Base-by-base conservation (phyloP, 1,140 invertebrate species). In the Meloidogyne hapla region DNA sequence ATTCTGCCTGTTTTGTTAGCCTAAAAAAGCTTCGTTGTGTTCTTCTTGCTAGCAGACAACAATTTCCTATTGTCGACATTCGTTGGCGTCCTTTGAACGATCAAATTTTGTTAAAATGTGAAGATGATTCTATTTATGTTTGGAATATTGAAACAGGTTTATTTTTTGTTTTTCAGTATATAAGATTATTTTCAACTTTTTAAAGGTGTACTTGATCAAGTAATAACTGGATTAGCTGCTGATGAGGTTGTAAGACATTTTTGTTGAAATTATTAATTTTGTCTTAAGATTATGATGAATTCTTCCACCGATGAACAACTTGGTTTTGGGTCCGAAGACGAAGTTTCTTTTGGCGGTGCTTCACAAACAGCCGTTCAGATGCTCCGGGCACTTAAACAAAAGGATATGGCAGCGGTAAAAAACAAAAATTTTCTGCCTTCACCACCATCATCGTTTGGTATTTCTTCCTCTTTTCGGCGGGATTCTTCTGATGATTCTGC, bases 91-190 rank as follows among this genome's bases (percentile, higher is more conserved):
- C 96, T 0, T 90, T 95, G 2, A 96, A 99, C 88, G 96, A 99
- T 87, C 99, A 98, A 86, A 94, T 99, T 91, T 93, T 99, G 79
- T 93, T 98, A 21, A 94, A 94, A n/a, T 97, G 95, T 87, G 93
- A 94, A 13, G 96, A 99, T 89, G 95, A 95, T 18, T 94, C 94
- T 8, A 94, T 98, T 12, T 97, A 98, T 88, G 94, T 98, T 1
- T 99, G 96, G 96, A 95, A 99, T 90, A 98, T 99, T 95, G 96
- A 99, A 89, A 99, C 96, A 64, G 95, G 91, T 91, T 38, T 74
- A n/a, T 18, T 61, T 70, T 40, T 2, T 9, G 0, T 18, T 77
- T 9, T 18, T 26, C 13, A 2, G 2, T n/a, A 12, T n/a, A 48
- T 23, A 42, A 9, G 6, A 75, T 62, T 28, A 63, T 65, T 74